Base-by-base conservation (phyloP, 2,888 invertebrate species). In the Oxyteleia sp. region DNA sequence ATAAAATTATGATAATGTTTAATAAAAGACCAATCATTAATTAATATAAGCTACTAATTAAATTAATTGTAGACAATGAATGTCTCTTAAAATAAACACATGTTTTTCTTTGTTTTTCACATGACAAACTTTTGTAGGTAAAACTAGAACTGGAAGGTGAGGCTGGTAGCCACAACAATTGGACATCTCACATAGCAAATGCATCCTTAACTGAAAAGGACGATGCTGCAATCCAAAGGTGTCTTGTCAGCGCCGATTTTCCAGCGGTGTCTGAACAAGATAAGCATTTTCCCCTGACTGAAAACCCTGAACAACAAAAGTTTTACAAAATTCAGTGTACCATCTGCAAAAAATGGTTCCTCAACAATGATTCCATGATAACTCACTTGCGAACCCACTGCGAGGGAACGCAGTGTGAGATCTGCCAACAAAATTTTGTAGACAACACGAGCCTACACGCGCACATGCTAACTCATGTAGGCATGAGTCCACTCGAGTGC, bases 281-380 rank as follows among this genome's bases (percentile, higher is more conserved):
- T 0, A 83, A 88, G 16, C 64, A 71, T 18, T 81, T 84, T n/a
- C 49, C 82, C 0, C 38, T 84, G 4, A 69, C 18, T n/a, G 80
- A 81, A 41, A 82, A 47, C 49, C 7, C 63, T 0, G 90, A 89
- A 20, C 89, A 89, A 29, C 88, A 89, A 8, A 93, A 93, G 47
- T 93, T 92, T 84, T 93, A 90, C 84, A 93, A 93, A 84, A 90
- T 93, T 51, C 93, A 93, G 82, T 93, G 93, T 55, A 87, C 91
- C 8, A 89, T 93, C 20, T 93, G 93, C 64, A 92, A 92, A 71
- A 93, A 93, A 85, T 93, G 93, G 93, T 93, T 93, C 75, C 81
- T 93, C 4, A 93, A 93, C 78, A 93, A 92, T 83, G 92, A 93
- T 66, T 93, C 93, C 10, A 92, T 93, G 92, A 90, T 93, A 35